Evolutionary conservation across 2,888 invertebrate genomes (phyloP).

Genomic region (Lobophora halterata): DNA sequence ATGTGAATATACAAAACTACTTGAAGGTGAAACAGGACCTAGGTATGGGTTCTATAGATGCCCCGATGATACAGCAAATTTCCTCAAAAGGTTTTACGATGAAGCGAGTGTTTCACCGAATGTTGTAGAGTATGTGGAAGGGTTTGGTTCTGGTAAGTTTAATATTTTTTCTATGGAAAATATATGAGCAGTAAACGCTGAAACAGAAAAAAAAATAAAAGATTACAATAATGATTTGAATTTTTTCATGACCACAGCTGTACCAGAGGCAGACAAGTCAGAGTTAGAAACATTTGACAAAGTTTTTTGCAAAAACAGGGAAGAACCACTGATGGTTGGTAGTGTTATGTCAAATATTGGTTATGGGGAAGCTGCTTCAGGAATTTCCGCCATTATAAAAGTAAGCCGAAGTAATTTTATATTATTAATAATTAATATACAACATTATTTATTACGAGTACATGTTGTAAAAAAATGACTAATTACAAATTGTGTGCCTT

Average conservation of each 20-base stretch:
- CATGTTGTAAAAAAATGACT: too few species aligned
- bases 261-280: constrained; percentile 81
- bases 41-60: constrained; percentile 38
- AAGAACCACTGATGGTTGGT: constrained; percentile 79
- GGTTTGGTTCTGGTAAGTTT: constrained; percentile 81
- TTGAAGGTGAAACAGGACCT: constrained; percentile 26
- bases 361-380: constrained; percentile 53
- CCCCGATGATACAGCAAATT: constrained; percentile 29
- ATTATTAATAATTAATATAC: too few species aligned
- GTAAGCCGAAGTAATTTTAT: too few species aligned
- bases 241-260: constrained; percentile 37
- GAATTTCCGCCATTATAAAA: constrained; percentile 81
- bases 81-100: constrained; percentile 64
- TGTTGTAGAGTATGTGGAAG: constrained; percentile 83
- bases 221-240: background rate
- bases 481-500: background rate
- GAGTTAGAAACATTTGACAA: constrained; percentile 82
- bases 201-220: background rate
- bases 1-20: constrained; percentile 29
- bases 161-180: background rate
- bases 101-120: constrained; percentile 80
- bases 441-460: too few species aligned
- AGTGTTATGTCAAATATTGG: constrained; percentile 63
- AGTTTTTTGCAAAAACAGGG: constrained; percentile 74
- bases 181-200: background rate